Base-by-base conservation (phyloP, 23 tunicate genomes). In the Diplosoma virens region DNA sequence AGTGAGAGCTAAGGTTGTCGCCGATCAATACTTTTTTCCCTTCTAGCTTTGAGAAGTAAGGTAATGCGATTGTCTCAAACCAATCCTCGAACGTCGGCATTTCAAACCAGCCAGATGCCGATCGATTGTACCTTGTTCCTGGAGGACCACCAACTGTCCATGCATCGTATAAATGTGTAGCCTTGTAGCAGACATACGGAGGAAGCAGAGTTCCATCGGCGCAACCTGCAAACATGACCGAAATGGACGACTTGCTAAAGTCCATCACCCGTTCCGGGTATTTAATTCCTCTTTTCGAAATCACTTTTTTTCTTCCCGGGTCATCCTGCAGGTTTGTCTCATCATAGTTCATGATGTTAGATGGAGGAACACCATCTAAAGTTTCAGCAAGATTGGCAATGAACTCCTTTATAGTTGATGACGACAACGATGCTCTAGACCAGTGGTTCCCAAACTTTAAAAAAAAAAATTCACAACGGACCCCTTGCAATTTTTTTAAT, bases 261-360 rank as follows among this genome's bases (percentile, higher is more conserved):
- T 27, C 25, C 34, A 23, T 24, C 22, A 74, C 27, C 25, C 69
- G 33, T 23, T 50, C 79, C 25, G 69, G 69, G 11, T 53, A 52
- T 20, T 74, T 74, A 3, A 30, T 48, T 24, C 30, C 72, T 23
- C 16, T 58, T 29, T 53, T 52, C 32, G 56, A 5, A 18, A 50
- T 9, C 16, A 47, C 58, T 14, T 30, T 48, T 32, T 58, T 74
- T 27, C 34, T 74, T 50, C 79, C 79, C 5, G 79, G 79, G 34
- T 74, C 79, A 27, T 58, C 79, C 3, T 72, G 6, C 33, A 74
- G 56, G 58, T 74, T 74, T 25, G 69, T 74, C 29, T 74, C 79
- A 74, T 74, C 72, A 24, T 20, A 74, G 56, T 58, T 58, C 16
- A 53, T 21, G 14, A 74, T 58, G 21, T 48, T 48, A 16, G 24